Conservation (phyloP, 2,888 invertebrate genomes). For the Bellardia bayeri region DNA sequence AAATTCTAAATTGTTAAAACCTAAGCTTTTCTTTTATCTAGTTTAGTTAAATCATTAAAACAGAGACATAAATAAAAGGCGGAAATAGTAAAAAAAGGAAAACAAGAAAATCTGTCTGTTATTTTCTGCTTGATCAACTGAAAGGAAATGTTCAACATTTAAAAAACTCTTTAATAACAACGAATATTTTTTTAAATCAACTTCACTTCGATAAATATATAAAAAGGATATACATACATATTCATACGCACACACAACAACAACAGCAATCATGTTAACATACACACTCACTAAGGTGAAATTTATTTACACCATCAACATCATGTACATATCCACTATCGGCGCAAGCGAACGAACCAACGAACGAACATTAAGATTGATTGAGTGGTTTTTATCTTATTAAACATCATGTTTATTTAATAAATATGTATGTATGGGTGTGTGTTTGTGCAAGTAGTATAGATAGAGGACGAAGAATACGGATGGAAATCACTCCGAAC, state of each 20-base stretch:
- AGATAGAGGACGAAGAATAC: background rate
- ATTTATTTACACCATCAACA: constrained; percentile 8
- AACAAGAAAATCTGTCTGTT: constrained; percentile 10
- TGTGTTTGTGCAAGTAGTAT: background rate
- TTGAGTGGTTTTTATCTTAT: constrained; percentile 63
- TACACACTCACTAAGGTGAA: constrained; percentile 35
- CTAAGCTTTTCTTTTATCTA: background rate
- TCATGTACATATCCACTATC: background rate
- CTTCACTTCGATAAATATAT: constrained; percentile 40
- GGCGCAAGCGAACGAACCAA: background rate
- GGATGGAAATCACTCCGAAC: background rate
- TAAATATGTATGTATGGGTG: constrained; percentile 8
- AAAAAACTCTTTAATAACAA: constrained; percentile 31
- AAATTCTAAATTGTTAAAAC: constrained; percentile 1
- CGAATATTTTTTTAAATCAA: constrained; percentile 26
- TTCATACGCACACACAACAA: background rate
- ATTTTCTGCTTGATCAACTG: constrained; percentile 62
- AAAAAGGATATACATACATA: constrained; percentile 28
- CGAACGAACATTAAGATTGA: constrained; percentile 36
- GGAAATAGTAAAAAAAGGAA: background rate
- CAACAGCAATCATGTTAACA: background rate
- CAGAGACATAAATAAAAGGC: constrained; percentile 3
- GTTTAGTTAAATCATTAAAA: constrained; percentile 2
- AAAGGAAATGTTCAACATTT: constrained; percentile 36
- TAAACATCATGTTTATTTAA: constrained; percentile 55